Percentiles rank a stretch among this genome's conserved stretches.
phyloP scores from a whole-genome alignment of 2,113 vertebrate genomes.

The Neodontobutis hainanensis region DNA sequence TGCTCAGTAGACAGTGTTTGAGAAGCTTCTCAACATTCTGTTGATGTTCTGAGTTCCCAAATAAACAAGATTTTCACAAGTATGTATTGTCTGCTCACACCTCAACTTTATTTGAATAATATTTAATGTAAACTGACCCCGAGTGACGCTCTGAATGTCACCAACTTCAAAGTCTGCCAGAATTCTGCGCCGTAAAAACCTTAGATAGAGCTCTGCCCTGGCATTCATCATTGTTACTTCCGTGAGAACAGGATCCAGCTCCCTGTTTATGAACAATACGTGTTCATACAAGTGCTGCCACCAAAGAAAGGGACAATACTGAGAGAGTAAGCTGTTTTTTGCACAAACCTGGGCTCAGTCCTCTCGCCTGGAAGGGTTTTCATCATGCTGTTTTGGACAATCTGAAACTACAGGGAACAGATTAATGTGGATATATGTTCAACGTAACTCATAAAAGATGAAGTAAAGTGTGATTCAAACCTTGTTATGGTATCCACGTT shows the following conservation, averaged over 20 bases:
- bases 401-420: constrained; percentile 86
- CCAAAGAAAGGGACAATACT: background rate
- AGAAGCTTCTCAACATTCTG: constrained; percentile 91
- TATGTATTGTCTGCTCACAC: background rate
- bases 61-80: background rate
- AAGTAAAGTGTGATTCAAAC: constrained; percentile 61
- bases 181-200: constrained; percentile 91
- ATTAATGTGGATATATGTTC: background rate
- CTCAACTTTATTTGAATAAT: background rate
- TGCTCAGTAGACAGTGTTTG: constrained; percentile 90
- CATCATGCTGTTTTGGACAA: constrained; percentile 93
- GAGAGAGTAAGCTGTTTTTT: background rate
- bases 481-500: constrained; percentile 92
- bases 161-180: constrained; percentile 92
- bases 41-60: constrained; percentile 84
- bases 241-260: constrained; percentile 90
- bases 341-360: constrained; percentile 89
- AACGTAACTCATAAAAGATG: background rate
- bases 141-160: constrained; percentile 88
- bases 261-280: constrained; percentile 73
- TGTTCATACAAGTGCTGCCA: background rate
- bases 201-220: constrained; percentile 92
- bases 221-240: constrained; percentile 98
- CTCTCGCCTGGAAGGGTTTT: constrained; percentile 86
- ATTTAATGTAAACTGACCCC: constrained; percentile 78